Evolutionary conservation across 2,113 vertebrate species (phyloP), one percentile per base, ranked within the genome.

Genomic region (Oryzias celebensis): DNA sequence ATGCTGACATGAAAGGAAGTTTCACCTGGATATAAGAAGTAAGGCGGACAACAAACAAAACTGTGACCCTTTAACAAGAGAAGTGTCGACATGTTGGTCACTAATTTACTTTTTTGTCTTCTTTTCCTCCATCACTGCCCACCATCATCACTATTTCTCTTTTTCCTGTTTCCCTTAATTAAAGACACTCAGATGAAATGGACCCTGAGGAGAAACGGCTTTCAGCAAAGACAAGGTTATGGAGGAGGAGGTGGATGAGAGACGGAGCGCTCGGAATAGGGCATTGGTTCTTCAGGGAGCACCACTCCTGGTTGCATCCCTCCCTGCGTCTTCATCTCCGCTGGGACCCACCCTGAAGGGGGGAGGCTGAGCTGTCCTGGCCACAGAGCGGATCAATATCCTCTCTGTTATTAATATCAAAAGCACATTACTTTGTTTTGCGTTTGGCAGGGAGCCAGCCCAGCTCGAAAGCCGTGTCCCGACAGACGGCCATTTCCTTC

Each of bases 351-450:
- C 84, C 79, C 70, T 80, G 74, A 80, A 83, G 82, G 75, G 63
- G 82, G 75, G 60, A 84, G 71, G 81, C 57, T 67, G 81, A 87
- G 81, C 93, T 91, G 93, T 93, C 93, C 92, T 93, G 91, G 89
- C 91, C 93, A 77, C 81, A 83, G 86, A 71, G 52, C 64, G 60
- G 95, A 98, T 98, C 96, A 96, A 98, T 97, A 98, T 95, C 94
- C 94, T 95, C 95, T 96, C 92, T 91, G 94, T 96, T 98, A 98
- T 98, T 97, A 97, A 98, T 99, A 99, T 98, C 96, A 98, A 98
- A 99, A 95, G 94, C 94, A 55, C 93, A 98, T 98, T 98, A 97
- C 95, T 97, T 95, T 96, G 94, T 96, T 97, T 91, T 95, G 90
- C 89, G 89, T 92, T 93, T 98, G 96, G 94, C 94, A 82, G 82